Base-by-base conservation (phyloP, 2,888 invertebrate species). In the Diarsia brunnea region DNA sequence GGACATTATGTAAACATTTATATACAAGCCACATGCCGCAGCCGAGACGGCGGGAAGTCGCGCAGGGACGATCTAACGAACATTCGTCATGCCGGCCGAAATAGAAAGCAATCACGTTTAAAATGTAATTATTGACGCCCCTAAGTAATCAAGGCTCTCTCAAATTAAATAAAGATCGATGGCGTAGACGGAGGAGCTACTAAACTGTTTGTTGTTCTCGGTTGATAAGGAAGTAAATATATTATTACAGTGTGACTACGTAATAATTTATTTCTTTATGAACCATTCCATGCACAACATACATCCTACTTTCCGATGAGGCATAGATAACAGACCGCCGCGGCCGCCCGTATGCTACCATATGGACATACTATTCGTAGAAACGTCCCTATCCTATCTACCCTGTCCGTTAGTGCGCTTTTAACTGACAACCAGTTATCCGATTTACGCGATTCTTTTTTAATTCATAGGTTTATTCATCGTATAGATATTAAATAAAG, bases 1-100 rank as follows among this genome's bases (percentile, higher is more conserved):
- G 72, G 75, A 85, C 84, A 84, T 90, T 90, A 88, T 88, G 88
- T 88, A 87, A 89, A 89, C 87, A 84, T 88, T 87, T 83, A 84
- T 72, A 58, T 78, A 81, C 69, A 68, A 67, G 27, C 75, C 63
- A 55, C 84, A 68, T 67, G 49, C 60, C 66, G 60, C 67, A 73
- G 60, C n/a, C 61, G 27, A 65, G 75, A 70, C 47, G 27, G 19
- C 45, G 53, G 16, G 47, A 67, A 64, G 64, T 66, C 65, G 79
- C 60, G 38, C 27, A 66, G 72, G 55, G 51, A 75, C 73, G 55
- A 78, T 68, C 24, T 55, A 31, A 49, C 66, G 47, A 78, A 67
- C 78, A 74, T 82, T 85, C 64, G 68, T 85, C 68, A 82, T 60
- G 27, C 49, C 10, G 43, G 78, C 73, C 10, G 38, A 73, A 78